phyloP scores from a whole-genome alignment of 2,888 invertebrate species.

The Platerodrilus igneus region DNA sequence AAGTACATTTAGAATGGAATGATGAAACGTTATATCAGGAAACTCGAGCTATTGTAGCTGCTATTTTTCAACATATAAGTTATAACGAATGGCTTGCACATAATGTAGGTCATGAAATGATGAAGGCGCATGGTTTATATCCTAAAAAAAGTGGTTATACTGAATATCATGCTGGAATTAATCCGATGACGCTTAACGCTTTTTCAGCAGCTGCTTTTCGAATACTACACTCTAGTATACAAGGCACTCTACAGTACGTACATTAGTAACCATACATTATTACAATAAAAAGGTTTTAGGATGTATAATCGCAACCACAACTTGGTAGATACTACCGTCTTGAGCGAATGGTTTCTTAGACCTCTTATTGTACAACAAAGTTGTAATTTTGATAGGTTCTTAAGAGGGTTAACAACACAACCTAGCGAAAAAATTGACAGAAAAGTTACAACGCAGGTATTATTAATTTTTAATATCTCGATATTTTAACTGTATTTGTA shows the following conservation, averaged over 20 bases:
- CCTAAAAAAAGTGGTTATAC: slow-evolving; percentile 49
- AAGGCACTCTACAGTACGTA: slow-evolving; percentile 15
- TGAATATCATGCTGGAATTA: slow-evolving; percentile 15
- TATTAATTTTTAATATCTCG: too few relatives aligned
- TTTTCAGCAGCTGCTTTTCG: slow-evolving; percentile 19
- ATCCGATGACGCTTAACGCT: slow-evolving; percentile 13
- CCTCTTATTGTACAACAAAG: slow-evolving; percentile 36
- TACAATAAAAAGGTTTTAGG: slow-evolving; percentile 12
- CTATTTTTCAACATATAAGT: slow-evolving; percentile 60
- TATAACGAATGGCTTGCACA: slow-evolving; percentile 72
- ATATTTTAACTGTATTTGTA: too few relatives aligned
- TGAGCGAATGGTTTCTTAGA: slow-evolving; percentile 15
- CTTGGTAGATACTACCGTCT: not conserved
- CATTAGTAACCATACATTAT: not conserved
- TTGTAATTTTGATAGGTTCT: slow-evolving; percentile 53
- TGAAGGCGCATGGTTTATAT: slow-evolving; percentile 55
- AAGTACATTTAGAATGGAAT: slow-evolving; percentile 63
- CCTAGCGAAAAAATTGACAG: slow-evolving; percentile 64
- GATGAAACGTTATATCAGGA: slow-evolving; percentile 66
- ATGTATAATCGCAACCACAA: not conserved
- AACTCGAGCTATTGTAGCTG: slow-evolving; percentile 61
- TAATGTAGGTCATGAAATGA: slow-evolving; percentile 54
- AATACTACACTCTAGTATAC: slow-evolving; percentile 23
- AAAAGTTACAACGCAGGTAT: slow-evolving; percentile 27
- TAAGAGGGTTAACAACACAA: slow-evolving; percentile 53